A percentile compares a stretch with the other conserved stretches of the same genome.
phyloP scores from a whole-genome alignment of 64 coral and sea anemone genomes.

The Montipora cactus region DNA sequence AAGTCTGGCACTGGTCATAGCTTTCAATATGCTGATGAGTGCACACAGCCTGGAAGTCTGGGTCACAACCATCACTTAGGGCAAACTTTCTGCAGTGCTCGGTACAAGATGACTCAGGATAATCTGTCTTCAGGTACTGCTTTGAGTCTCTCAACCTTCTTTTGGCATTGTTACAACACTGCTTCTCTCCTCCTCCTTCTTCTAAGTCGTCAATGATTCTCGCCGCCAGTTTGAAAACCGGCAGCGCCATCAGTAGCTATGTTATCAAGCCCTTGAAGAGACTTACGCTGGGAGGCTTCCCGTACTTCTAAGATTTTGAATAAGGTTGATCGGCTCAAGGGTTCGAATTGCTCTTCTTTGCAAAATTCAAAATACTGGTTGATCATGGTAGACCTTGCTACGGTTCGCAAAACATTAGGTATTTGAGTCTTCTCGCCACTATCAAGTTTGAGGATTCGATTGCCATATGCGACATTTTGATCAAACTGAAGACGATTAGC shows the following conservation, averaged over 20 bases:
- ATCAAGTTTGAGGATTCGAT: neutral
- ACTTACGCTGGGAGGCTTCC: neutral
- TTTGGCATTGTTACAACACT: slow-evolving; percentile 2
- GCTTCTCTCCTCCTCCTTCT: neutral
- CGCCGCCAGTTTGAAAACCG: slow-evolving; percentile 31
- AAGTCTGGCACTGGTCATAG: slow-evolving; percentile 29
- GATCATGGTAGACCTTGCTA: neutral
- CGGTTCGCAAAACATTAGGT: neutral
- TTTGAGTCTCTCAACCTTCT: slow-evolving; percentile 41
- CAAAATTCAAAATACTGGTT: neutral
- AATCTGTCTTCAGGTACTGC: slow-evolving; percentile 38
- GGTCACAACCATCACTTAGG: slow-evolving; percentile 6
- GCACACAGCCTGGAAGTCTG: slow-evolving; percentile 24
- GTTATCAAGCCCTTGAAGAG: slow-evolving; percentile 41
- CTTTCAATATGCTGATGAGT: slow-evolving; percentile 10
- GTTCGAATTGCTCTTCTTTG: neutral
- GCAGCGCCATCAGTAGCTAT: slow-evolving; percentile 44
- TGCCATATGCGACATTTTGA: neutral
- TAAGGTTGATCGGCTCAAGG: neutral
- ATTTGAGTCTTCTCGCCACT: neutral
- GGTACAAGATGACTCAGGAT: slow-evolving; percentile 13
- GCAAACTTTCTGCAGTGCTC: slow-evolving; percentile 34
- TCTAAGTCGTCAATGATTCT: slow-evolving; percentile 45
- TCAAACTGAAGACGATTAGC: neutral
- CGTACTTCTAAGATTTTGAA: neutral